Percentiles rank a stretch among this genome's conserved stretches.
Conservation (phyloP, 2,113 vertebrate genomes). For the Dendrocopos noguchii region DNA sequence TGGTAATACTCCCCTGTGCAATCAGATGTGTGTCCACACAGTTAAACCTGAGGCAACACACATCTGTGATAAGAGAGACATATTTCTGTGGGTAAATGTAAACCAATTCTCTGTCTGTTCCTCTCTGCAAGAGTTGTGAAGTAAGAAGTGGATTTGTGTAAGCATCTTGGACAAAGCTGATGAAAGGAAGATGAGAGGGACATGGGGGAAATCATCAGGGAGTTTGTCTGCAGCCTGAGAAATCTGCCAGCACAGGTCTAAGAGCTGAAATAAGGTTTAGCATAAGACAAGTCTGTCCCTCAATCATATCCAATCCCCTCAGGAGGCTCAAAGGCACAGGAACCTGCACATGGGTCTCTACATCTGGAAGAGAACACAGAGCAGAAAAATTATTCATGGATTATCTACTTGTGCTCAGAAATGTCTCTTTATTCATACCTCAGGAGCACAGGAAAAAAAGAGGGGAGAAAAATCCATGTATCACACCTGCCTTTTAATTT, state of each 20-base stretch:
- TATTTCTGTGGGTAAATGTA: background rate
- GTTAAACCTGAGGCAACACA: background rate
- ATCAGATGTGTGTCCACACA: background rate
- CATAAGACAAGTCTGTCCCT: background rate
- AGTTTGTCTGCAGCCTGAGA: background rate
- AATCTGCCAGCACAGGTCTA: background rate
- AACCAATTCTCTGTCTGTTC: background rate
- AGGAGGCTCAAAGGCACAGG: slow-evolving; percentile 32
- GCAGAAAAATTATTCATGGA: slow-evolving; percentile 64
- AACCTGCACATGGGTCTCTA: background rate
- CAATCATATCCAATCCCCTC: background rate
- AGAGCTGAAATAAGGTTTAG: slow-evolving; percentile 5
- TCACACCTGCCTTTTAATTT: slow-evolving; percentile 70
- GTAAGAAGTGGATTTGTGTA: background rate
- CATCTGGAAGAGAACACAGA: slow-evolving; percentile 65
- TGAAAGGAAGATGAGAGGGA: slow-evolving; percentile 28
- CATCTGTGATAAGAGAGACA: background rate
- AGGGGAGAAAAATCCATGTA: background rate
- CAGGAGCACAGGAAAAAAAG: slow-evolving; percentile 3
- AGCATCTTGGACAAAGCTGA: background rate
- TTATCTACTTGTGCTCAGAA: slow-evolving; percentile 54
- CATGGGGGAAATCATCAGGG: background rate
- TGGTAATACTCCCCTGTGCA: background rate
- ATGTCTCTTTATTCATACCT: slow-evolving; percentile 61
- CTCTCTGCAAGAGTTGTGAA: background rate